A percentile compares a stretch with the other conserved stretches of the same genome.
phyloP scores from a whole-genome alignment of 2,888 invertebrate species.

The Xanthorhoe spadicearia region DNA sequence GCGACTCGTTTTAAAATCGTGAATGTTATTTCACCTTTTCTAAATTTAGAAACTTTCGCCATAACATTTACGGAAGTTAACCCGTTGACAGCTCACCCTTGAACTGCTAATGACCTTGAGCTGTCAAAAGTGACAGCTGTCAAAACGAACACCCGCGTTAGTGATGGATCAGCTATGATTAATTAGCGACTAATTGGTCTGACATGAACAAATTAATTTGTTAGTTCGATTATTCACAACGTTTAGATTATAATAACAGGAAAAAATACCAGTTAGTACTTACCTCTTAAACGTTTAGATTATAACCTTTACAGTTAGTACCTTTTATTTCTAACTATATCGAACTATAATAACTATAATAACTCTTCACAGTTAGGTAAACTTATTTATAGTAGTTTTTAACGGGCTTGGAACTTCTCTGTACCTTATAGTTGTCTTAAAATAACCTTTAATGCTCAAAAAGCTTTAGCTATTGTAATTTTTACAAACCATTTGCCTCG shows the following conservation, averaged over 20 bases:
- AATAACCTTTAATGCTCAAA: no score
- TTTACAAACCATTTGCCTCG: no score
- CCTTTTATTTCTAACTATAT: no score
- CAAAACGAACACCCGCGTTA: conserved; percentile 49
- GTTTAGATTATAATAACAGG: conserved; percentile 18
- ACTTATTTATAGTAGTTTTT: no score
- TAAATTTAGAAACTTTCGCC: background rate
- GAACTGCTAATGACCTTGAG: conserved; percentile 60
- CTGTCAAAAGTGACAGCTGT: conserved; percentile 68
- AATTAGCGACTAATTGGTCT: conserved; percentile 67
- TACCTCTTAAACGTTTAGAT: no score
- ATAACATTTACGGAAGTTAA: conserved; percentile 43
- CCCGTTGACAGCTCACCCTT: conserved; percentile 49
- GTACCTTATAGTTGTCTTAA: no score
- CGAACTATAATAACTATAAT: no score
- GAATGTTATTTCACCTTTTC: background rate
- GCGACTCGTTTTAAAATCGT: no score
- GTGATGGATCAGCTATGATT: conserved; percentile 63
- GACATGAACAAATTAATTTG: conserved; percentile 50
- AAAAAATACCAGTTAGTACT: background rate
- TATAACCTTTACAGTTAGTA: no score
- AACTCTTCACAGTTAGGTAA: no score
- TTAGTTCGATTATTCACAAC: conserved; percentile 30
- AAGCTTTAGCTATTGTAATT: no score
- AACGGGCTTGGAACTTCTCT: no score